Evolutionary conservation across 1,140 invertebrate species (phyloP).

Genomic region (Penaeus japonicus): DNA sequence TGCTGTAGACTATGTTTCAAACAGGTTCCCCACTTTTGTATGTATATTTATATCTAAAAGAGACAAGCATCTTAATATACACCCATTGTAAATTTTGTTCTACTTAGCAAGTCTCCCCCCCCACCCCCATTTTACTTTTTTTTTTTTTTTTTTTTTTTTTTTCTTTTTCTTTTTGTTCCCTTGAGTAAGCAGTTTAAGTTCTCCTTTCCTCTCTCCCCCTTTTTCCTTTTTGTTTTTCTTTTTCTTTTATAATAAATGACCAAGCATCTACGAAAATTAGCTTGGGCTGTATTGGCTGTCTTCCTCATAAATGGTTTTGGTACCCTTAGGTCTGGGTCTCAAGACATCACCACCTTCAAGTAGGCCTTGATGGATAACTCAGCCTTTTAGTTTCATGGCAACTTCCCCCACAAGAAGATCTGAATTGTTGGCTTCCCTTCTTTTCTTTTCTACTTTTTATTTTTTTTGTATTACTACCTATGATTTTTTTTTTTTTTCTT

Average conservation of each 20-base stretch:
- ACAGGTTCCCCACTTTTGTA: too few species aligned
- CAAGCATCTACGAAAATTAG: too few species aligned
- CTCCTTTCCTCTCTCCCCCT: not conserved
- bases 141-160: not conserved
- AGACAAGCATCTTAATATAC: too few species aligned
- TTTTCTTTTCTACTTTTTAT: not conserved
- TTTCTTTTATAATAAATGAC: not conserved
- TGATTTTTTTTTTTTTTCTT: not conserved
- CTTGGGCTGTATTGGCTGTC: too few species aligned
- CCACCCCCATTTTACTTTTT: too few species aligned
- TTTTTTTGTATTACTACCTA: not conserved
- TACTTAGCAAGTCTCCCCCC: too few species aligned
- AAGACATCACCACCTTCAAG: too few species aligned
- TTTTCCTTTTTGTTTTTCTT: not conserved
- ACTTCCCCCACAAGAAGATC: not conserved
- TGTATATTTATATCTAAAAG: too few species aligned
- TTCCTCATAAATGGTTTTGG: too few species aligned
- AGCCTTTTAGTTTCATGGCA: not conserved
- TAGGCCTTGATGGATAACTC: not conserved
- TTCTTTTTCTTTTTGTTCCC: not conserved
- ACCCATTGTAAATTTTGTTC: too few species aligned
- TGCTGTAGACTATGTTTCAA: too few species aligned
- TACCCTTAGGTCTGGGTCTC: too few species aligned
- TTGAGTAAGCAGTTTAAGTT: not conserved
- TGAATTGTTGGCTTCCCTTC: not conserved